Conservation (phyloP, 2,113 vertebrate species). For the Oreotragus oreotragus region DNA sequence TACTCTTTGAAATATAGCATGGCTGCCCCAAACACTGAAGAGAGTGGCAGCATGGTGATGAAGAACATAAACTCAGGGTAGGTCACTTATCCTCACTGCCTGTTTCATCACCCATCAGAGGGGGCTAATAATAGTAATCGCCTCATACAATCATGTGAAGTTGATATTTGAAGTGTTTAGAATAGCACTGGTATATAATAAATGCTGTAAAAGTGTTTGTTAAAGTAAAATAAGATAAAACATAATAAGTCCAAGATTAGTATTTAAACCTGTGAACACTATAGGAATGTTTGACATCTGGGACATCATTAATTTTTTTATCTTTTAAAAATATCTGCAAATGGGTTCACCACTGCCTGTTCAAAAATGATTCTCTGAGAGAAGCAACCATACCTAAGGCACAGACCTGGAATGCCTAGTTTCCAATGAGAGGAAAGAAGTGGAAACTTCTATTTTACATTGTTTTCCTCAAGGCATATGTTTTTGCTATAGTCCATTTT, state of each 20-base stretch:
- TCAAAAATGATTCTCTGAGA: neutral
- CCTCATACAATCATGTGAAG: neutral
- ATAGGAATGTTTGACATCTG: neutral
- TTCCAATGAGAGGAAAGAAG: neutral
- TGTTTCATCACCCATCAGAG: neutral
- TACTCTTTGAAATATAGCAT: conserved; percentile 46
- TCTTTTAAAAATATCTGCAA: neutral
- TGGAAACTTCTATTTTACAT: neutral
- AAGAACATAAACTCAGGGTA: neutral
- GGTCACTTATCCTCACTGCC: neutral
- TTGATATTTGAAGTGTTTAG: neutral
- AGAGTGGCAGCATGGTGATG: neutral
- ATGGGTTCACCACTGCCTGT: neutral
- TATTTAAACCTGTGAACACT: neutral
- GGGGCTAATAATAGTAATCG: neutral
- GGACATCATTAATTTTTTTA: neutral
- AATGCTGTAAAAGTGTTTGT: neutral
- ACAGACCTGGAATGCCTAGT: neutral
- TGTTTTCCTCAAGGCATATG: neutral
- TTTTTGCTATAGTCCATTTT: neutral
- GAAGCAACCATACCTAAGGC: neutral
- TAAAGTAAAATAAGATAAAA: neutral
- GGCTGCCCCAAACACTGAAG: neutral
- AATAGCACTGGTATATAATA: neutral
- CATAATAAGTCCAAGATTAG: neutral